Conservation (phyloP, 2,797 vertebrate species). For the Danio jaintianensis region DNA sequence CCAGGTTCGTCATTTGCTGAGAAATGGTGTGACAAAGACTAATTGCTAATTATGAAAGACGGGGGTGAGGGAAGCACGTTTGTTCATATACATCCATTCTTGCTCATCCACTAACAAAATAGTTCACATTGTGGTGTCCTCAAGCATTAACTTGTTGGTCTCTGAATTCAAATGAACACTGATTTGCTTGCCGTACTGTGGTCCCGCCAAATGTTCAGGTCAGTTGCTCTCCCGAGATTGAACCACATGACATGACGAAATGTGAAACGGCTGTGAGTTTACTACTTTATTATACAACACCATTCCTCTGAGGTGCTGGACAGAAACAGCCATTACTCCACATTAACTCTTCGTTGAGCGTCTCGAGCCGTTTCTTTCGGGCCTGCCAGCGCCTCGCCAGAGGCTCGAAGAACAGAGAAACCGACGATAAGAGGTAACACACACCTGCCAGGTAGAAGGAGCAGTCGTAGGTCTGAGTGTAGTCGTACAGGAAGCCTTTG, state of each 20-base stretch:
- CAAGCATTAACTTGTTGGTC: slow-evolving; percentile 44
- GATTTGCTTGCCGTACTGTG: slow-evolving; percentile 49
- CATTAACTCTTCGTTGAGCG: slow-evolving; percentile 67
- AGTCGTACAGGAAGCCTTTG: slow-evolving; percentile 91
- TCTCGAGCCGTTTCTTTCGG: slow-evolving; percentile 65
- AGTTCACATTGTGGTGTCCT: slow-evolving; percentile 51
- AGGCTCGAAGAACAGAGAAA: slow-evolving; percentile 90
- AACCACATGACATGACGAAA: slow-evolving; percentile 14
- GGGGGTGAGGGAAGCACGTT: slow-evolving; percentile 53
- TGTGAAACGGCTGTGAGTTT: neutral
- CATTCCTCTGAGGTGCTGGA: slow-evolving; percentile 71
- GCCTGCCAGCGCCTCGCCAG: slow-evolving; percentile 82
- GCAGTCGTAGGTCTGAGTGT: slow-evolving; percentile 88
- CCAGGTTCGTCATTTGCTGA: neutral
- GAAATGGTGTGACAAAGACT: neutral
- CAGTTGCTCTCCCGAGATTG: slow-evolving; percentile 46
- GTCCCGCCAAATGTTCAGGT: slow-evolving; percentile 59
- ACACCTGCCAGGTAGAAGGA: slow-evolving; percentile 92
- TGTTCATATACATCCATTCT: slow-evolving; percentile 60
- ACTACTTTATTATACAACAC: slow-evolving; percentile 67
- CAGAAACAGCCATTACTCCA: slow-evolving; percentile 77
- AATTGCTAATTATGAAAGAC: slow-evolving; percentile 10
- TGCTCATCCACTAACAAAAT: slow-evolving; percentile 18
- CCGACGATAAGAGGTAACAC: slow-evolving; percentile 88
- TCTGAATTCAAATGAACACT: slow-evolving; percentile 34